phyloP scores from a whole-genome alignment of 2,888 invertebrate genomes.

The Eupeodes latifasciatus region DNA sequence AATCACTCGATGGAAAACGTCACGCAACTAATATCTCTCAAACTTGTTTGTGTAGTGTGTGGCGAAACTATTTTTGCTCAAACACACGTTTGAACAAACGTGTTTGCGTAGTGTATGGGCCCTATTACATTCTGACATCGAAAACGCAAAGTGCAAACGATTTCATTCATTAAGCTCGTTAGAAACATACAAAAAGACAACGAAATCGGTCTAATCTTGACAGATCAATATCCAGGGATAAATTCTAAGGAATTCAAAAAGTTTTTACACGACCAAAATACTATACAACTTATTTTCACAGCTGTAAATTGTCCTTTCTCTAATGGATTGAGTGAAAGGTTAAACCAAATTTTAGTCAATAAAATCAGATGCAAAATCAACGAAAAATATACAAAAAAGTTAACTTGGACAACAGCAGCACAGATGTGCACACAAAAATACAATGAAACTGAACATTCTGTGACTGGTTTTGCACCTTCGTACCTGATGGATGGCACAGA shows the following conservation, averaged over 20 bases:
- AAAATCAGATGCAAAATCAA: conserved; percentile 17
- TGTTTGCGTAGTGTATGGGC: too few species aligned
- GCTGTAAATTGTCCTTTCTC: conserved; percentile 69
- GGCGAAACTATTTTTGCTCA: too few species aligned
- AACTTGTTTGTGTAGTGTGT: too few species aligned
- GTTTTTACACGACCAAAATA: conserved; percentile 76
- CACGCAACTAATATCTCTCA: too few species aligned
- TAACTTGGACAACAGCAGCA: conserved; percentile 63
- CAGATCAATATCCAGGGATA: conserved; percentile 61
- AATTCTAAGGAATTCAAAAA: conserved; percentile 79
- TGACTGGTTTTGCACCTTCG: conserved; percentile 58
- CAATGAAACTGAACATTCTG: conserved; percentile 68
- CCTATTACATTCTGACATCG: conserved; percentile 78
- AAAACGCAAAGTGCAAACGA: conserved; percentile 77
- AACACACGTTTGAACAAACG: too few species aligned
- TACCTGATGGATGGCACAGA: conserved; percentile 44
- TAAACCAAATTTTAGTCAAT: too few species aligned
- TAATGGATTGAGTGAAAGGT: conserved; percentile 26
- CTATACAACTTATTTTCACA: conserved; percentile 61
- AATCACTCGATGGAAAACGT: too few species aligned
- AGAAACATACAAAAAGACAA: background rate
- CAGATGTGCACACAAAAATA: conserved; percentile 58
- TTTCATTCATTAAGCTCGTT: conserved; percentile 61
- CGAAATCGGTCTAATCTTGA: background rate
- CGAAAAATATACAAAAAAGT: conserved; percentile 9